These are phyloP conservation scores for Gnatocerus cornutus DNA, from an alignment of 2,888 invertebrate genomes.

Conservation along the genomic window DNA sequence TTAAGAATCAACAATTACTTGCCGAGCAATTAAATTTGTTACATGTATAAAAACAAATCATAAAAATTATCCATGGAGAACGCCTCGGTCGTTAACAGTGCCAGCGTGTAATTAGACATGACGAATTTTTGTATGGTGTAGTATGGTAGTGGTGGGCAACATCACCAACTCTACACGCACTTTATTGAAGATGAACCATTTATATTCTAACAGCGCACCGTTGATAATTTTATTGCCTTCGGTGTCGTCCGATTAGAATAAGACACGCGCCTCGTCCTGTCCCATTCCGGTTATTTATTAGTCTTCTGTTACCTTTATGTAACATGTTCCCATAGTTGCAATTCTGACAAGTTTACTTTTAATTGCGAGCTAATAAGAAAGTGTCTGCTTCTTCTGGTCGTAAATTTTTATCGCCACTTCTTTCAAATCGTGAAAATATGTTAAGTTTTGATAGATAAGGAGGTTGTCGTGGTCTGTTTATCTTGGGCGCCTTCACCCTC, in stretches of 20 bases:
- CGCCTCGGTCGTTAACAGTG: conserved; percentile 60
- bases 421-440: no score
- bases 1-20: conserved; percentile 52
- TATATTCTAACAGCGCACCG: conserved; percentile 68
- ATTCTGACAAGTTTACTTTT: conserved; percentile 56
- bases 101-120: conserved; percentile 63
- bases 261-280: conserved; percentile 66
- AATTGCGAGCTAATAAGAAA: conserved; percentile 36
- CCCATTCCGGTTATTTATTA: conserved; percentile 64
- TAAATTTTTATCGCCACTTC: no score
- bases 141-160: conserved; percentile 44
- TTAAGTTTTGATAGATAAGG: no score
- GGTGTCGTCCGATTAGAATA: conserved; percentile 68
- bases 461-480: no score
- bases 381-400: no score
- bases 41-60: conserved; percentile 62
- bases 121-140: conserved; percentile 56
- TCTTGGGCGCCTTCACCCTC: not conserved
- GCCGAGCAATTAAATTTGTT: conserved; percentile 60
- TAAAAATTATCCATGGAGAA: conserved; percentile 63
- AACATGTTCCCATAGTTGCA: conserved; percentile 63
- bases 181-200: conserved; percentile 68
- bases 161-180: conserved; percentile 55
- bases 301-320: conserved; percentile 64
- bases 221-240: conserved; percentile 71